Evolutionary conservation across 2,797 vertebrate genomes (phyloP).

Genomic region (Acropternis orthonyx): DNA sequence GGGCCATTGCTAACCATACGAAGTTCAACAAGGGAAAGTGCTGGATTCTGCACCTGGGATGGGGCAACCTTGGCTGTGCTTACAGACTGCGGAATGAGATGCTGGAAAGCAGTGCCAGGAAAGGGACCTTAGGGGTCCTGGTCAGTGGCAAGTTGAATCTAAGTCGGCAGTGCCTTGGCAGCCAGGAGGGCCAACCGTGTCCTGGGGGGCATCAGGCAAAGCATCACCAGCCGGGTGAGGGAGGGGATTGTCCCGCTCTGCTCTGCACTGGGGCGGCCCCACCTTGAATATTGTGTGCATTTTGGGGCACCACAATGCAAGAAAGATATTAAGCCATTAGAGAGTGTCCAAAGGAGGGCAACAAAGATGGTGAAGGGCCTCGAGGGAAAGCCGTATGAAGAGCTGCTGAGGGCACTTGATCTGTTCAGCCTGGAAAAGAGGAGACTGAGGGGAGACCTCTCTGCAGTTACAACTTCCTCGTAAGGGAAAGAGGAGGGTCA

Average conservation of each 20-base stretch:
- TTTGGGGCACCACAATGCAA: not conserved
- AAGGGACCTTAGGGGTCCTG: not conserved
- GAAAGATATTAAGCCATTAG: not conserved
- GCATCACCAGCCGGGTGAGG: not conserved
- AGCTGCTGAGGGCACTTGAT: not conserved
- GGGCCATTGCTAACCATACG: not conserved
- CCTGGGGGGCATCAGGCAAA: not conserved
- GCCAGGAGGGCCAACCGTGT: not conserved
- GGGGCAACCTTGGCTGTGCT: not conserved
- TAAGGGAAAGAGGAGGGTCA: not conserved
- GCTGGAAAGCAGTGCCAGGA: not conserved
- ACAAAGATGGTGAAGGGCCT: not conserved
- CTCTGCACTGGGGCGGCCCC: not conserved
- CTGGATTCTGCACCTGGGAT: not conserved
- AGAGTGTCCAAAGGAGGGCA: not conserved
- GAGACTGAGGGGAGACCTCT: not conserved
- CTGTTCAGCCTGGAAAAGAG: not conserved
- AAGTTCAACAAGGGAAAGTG: not conserved
- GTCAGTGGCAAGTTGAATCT: not conserved
- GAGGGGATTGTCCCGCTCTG: not conserved
- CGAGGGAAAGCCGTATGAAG: not conserved
- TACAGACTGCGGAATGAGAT: not conserved
- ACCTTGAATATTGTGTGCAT: not conserved
- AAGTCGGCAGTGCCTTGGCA: not conserved
- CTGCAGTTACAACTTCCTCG: not conserved